Percentiles rank a stretch among this genome's conserved stretches.
These are phyloP conservation scores for Heterotilapia buettikoferi DNA, from an alignment of 2,113 vertebrate genomes.

Conservation along the genomic window DNA sequence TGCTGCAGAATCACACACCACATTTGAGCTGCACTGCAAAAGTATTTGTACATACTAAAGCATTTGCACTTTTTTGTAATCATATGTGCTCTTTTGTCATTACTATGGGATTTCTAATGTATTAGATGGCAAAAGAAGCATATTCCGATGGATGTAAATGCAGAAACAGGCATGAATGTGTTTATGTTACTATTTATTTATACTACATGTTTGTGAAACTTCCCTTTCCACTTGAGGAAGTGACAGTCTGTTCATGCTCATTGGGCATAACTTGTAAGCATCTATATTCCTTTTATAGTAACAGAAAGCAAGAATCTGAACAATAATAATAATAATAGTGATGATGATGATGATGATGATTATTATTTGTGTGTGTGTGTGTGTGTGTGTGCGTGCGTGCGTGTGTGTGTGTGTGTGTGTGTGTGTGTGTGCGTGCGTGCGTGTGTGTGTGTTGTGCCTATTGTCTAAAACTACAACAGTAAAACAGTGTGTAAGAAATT, in stretches of 20 bases:
- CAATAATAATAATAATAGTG: not conserved
- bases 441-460: not conserved
- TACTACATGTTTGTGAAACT: not conserved
- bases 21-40: accelerated
- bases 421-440: too few species aligned
- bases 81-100: not conserved
- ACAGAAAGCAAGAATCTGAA: not conserved
- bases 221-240: not conserved
- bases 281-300: not conserved
- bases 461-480: not conserved
- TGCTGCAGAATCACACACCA: accelerated
- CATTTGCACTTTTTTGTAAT: not conserved
- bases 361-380: too few species aligned
- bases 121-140: not conserved
- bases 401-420: too few species aligned
- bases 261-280: accelerated
- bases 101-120: accelerated
- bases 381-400: accelerated
- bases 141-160: not conserved
- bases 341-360: too few species aligned
- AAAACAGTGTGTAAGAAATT: not conserved
- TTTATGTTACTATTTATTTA: not conserved
- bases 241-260: not conserved
- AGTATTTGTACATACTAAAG: not conserved
- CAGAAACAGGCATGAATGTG: accelerated